Conservation (phyloP, 2,888 invertebrate genomes). For the Philhelius pedissequus region DNA sequence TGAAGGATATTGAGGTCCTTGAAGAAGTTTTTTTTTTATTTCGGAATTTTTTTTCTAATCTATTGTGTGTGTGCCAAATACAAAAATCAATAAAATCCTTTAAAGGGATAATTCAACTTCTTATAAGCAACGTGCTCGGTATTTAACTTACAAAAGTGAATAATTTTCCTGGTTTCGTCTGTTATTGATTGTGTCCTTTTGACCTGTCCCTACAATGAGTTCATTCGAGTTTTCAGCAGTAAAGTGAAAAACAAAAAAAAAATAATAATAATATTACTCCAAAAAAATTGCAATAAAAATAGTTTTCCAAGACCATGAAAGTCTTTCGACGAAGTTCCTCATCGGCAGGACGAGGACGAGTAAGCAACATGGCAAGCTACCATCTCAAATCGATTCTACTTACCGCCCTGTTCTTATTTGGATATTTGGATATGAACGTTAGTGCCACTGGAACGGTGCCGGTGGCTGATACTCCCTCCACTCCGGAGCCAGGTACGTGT, state of each 20-base stretch:
- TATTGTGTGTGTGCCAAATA: conserved; percentile 3
- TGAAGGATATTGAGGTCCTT: conserved; percentile 57
- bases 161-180: not conserved
- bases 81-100: conserved; percentile 60
- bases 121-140: not conserved
- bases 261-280: not conserved
- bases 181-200: conserved; percentile 7
- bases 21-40: conserved; percentile 22
- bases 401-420: conserved; percentile 49
- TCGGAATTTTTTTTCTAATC: not conserved
- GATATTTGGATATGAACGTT: conserved; percentile 66
- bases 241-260: not conserved
- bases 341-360: not conserved
- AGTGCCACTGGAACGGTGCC: conserved; percentile 30
- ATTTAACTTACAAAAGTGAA: not conserved
- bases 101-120: conserved; percentile 48
- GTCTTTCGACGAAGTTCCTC: conserved; percentile 19
- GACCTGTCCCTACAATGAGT: conserved; percentile 33
- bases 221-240: not conserved
- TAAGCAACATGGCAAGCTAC: conserved; percentile 40
- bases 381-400: conserved; percentile 37
- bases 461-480: conserved; percentile 63
- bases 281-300: not conserved
- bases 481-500: conserved; percentile 70
- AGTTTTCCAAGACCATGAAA: conserved; percentile 5